phyloP scores from a whole-genome alignment of 1,140 invertebrate species.

The Himalopsyche phryganea region DNA sequence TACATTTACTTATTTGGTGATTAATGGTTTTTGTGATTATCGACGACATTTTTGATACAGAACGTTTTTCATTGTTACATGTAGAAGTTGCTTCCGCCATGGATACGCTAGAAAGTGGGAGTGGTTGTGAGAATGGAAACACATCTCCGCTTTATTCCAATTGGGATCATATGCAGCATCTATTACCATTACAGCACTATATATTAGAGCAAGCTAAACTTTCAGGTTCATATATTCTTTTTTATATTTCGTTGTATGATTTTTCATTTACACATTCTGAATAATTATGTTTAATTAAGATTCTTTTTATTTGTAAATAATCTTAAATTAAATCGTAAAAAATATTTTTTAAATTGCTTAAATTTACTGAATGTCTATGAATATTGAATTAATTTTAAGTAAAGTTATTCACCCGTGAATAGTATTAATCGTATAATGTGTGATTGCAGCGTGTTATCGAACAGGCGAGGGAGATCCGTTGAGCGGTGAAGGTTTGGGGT shows the following conservation, averaged over 20 bases:
- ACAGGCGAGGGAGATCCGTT: slow-evolving; percentile 57
- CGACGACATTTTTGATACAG: too few relatives aligned
- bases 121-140: slow-evolving; percentile 54
- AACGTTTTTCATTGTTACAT: background rate
- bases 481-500: slow-evolving; percentile 38
- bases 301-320: too few relatives aligned
- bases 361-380: too few relatives aligned
- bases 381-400: too few relatives aligned
- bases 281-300: background rate
- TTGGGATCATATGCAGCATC: slow-evolving; percentile 66
- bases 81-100: slow-evolving; percentile 30
- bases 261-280: background rate
- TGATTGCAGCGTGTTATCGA: slow-evolving; percentile 56
- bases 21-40: too few relatives aligned
- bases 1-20: background rate
- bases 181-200: slow-evolving; percentile 82
- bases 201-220: slow-evolving; percentile 81
- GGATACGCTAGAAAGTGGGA: slow-evolving; percentile 36
- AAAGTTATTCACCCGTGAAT: too few relatives aligned
- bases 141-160: slow-evolving; percentile 68
- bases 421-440: too few relatives aligned
- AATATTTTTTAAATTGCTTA: background rate
- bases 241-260: background rate
- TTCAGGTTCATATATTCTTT: slow-evolving; percentile 51
- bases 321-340: background rate